A percentile compares a stretch with the other conserved stretches of the same genome.
Conservation (phyloP, 2,113 vertebrate genomes). For the Sorex araneus region DNA sequence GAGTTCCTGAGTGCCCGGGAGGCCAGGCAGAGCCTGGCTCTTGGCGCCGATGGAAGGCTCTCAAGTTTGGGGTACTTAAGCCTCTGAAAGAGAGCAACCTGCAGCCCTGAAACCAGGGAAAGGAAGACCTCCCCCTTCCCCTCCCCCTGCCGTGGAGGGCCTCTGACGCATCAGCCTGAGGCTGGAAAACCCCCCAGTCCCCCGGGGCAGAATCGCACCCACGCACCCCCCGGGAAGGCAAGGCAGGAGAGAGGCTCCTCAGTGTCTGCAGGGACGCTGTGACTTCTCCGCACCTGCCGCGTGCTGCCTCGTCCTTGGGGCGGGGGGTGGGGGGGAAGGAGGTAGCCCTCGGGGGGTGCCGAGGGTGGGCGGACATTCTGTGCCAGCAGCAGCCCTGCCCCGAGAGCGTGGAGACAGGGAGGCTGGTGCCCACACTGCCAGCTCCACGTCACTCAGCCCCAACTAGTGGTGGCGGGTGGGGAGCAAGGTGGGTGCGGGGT, state of each 20-base stretch:
- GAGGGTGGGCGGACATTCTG: not conserved
- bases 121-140: not conserved
- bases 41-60: not conserved
- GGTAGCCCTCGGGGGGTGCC: not conserved
- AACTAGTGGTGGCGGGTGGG: not conserved
- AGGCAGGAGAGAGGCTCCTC: too few species aligned
- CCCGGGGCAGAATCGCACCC: too few species aligned
- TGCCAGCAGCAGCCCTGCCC: rapidly evolving
- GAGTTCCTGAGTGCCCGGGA: not conserved
- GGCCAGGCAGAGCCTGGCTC: not conserved
- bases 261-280: rapidly evolving
- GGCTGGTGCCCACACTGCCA: not conserved
- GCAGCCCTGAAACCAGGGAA: not conserved
- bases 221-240: rapidly evolving
- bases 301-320: not conserved
- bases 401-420: not conserved
- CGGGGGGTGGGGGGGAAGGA: not conserved
- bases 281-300: not conserved
- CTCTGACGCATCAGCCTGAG: not conserved
- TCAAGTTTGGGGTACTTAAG: not conserved
- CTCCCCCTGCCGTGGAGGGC: too few species aligned
- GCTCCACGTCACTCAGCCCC: not conserved
- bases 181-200: too few species aligned
- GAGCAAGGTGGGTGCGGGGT: not conserved
- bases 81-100: not conserved